phyloP scores from a whole-genome alignment of 2,888 invertebrate species.

The Cyclophora albipunctata region DNA sequence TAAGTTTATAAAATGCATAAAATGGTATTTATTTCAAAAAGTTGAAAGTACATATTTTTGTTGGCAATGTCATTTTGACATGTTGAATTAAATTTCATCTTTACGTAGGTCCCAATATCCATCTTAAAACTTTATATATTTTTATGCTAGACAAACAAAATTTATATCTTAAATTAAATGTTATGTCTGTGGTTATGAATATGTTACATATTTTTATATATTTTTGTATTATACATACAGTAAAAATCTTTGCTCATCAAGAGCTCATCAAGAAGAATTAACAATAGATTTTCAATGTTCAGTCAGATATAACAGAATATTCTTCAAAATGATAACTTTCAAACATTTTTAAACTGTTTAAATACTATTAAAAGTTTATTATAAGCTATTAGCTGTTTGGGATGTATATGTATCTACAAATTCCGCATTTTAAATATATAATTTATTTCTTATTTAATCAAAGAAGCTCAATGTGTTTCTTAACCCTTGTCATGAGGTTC shows the following conservation, averaged over 20 bases:
- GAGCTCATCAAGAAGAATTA: no score
- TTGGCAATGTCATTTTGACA: not conserved
- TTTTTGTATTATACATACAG: no score
- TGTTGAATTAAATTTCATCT: conserved; percentile 15
- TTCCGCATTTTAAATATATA: conserved; percentile 3
- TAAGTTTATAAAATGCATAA: no score
- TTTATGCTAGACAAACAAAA: conserved; percentile 4
- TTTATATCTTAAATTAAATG: not conserved
- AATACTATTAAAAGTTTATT: not conserved
- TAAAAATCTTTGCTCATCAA: no score
- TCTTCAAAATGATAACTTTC: no score
- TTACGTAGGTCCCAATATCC: conserved; percentile 54
- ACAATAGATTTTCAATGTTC: no score
- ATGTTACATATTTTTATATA: no score
- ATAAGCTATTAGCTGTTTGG: conserved; percentile 1
- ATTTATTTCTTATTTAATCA: conserved; percentile 19
- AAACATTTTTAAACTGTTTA: no score
- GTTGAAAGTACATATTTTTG: no score
- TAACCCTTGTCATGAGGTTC: conserved; percentile 60
- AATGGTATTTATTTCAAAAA: no score
- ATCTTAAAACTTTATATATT: conserved; percentile 20
- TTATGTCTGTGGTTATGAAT: no score
- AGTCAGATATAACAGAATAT: no score
- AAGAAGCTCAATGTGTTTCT: conserved; percentile 67
- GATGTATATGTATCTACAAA: not conserved